Percentiles rank a stretch among this genome's conserved stretches.
Conservation (phyloP, 2,888 invertebrate species). For the Drosophila antonietae region DNA sequence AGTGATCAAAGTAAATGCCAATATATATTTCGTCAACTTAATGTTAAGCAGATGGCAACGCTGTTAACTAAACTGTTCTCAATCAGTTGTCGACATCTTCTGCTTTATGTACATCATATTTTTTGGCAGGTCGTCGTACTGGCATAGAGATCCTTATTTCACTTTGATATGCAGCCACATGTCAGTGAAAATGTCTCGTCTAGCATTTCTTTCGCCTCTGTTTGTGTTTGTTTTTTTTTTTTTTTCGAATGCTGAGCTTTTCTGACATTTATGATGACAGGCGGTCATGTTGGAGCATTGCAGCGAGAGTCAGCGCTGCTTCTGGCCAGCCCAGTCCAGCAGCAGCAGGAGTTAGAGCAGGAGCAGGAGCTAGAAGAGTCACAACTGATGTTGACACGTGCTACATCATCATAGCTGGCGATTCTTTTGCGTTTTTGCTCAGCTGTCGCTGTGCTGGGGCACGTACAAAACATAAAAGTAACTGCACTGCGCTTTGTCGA, state of each 20-base stretch:
- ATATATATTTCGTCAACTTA: background rate
- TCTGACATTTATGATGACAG: constrained; percentile 77
- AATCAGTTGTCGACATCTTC: constrained; percentile 10
- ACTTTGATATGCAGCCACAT: constrained; percentile 50
- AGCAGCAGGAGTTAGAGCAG: background rate
- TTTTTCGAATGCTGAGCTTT: constrained; percentile 21
- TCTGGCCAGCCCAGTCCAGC: background rate
- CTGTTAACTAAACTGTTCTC: constrained; percentile 13
- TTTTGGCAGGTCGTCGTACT: constrained; percentile 2
- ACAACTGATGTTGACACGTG: constrained; percentile 77
- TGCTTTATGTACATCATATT: background rate
- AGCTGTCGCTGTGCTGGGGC: constrained; percentile 62
- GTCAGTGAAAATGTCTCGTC: constrained; percentile 35
- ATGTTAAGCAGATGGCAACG: background rate
- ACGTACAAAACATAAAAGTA: constrained; percentile 79
- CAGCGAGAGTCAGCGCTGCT: constrained; percentile 3
- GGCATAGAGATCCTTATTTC: background rate
- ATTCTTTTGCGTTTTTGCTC: constrained; percentile 58
- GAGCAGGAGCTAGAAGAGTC: constrained; percentile 20
- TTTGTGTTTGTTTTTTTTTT: background rate
- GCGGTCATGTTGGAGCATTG: constrained; percentile 59
- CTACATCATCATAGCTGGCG: constrained; percentile 77
- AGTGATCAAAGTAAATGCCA: too few species aligned
- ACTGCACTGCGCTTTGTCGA: constrained; percentile 79
- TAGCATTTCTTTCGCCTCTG: constrained; percentile 13